phyloP scores from a whole-genome alignment of 2,888 invertebrate species.

The Hypsopygia costalis region DNA sequence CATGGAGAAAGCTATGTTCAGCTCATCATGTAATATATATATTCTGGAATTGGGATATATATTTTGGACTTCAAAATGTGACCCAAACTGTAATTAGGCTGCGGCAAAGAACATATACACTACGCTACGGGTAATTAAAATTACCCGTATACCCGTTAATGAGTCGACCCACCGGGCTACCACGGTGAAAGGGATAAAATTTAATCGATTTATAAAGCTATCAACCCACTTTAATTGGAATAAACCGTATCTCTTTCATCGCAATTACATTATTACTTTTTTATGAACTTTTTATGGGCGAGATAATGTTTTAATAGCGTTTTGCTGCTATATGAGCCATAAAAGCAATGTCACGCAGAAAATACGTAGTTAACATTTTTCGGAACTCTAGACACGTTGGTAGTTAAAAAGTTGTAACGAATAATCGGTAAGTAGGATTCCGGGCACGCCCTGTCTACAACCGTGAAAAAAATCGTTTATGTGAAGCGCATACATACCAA shows the following conservation, averaged over 20 bases:
- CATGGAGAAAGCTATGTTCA: no score
- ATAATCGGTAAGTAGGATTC: constrained; percentile 14
- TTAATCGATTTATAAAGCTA: background rate
- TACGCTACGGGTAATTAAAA: no score
- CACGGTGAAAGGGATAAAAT: background rate
- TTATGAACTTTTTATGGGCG: background rate
- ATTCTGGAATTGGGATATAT: no score
- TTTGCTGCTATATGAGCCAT: background rate
- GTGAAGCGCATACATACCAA: background rate
- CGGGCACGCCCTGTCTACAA: background rate
- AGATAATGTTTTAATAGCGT: background rate
- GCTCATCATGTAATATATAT: no score
- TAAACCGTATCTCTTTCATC: background rate
- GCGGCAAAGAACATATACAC: no score
- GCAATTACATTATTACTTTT: background rate
- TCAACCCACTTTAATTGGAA: background rate
- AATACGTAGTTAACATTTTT: constrained; percentile 4
- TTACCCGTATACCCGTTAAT: no score
- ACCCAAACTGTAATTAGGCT: no score
- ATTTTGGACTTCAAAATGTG: no score
- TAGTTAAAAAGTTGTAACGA: constrained; percentile 26
- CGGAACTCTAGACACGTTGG: constrained; percentile 13
- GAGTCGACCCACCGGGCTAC: no score
- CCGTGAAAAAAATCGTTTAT: background rate
- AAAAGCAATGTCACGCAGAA: background rate